Base-by-base conservation (phyloP, 2,888 invertebrate species). In the Xanthostigma xanthostigma region DNA sequence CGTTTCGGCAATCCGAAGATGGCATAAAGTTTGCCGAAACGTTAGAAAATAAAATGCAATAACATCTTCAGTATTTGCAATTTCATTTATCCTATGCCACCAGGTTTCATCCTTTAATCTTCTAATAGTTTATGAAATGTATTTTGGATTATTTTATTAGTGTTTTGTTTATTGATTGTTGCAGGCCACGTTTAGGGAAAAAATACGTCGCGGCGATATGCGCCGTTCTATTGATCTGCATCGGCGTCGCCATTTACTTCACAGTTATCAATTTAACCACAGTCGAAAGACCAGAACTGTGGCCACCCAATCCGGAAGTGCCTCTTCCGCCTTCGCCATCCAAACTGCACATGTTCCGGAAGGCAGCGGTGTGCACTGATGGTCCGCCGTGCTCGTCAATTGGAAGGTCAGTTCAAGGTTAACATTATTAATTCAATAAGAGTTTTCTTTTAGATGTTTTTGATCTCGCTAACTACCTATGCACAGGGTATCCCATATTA, bases 281-380 rank as follows among this genome's bases (percentile, higher is more conserved):
- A 38, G 13, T 9, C 43, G 45, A 53, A 50, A 49, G 51, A 49
- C 37, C 60, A 59, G 51, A 56, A 54, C 47, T 68, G 2, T 64
- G 69, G 44, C 84, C 82, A 0, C 79, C 81, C 0, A 81, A 88
- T 64, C 81, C 85, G 0, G 73, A 73, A 51, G 64, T 66, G 38
- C 68, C 73, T 0, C 70, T 74, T 37, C 81, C 79, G 12, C 75
- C 85, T 0, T 86, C 86, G 0, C 65, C 72, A 12, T 86, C 87
- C 4, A 63, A 64, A 41, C 68, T 85, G n/a, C 78, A 79, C 55
- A 64, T 64, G 1, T 90, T 82, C 64, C 71, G 73, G 50, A 73
- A 69, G 43, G 83, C 79, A 0, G 89, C 86, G 0, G 81, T 91
- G 13, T 86, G 85, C 60, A 79, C 86, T 0, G 91, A 91, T 62